Evolutionary conservation across 64 coral and sea anemone species (phyloP), one percentile per base, ranked within the genome.

Genomic region (Stichodactyla helianthus): DNA sequence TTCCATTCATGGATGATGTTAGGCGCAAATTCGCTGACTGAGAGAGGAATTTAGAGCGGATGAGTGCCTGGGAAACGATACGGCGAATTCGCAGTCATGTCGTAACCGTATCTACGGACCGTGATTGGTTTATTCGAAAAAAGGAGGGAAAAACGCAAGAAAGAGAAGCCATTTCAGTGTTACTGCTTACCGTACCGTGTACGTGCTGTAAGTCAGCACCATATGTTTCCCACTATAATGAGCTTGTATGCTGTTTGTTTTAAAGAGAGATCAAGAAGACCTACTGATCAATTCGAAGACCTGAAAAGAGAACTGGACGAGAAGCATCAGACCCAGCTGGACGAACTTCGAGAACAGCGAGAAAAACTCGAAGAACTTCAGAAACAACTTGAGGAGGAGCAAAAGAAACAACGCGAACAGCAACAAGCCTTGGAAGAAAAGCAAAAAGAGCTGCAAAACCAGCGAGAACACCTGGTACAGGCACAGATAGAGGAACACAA

Each of bases 401-500:
- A 89, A 50, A 90, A 92, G 44, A 78, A 89, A 20, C 91, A 93
- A 8, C 67, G 77, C 17, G 85, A 88, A 77, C 83, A 91, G 13
- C 82, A 91, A 52, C 85, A 95, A 82, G 84, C 89, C 6, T 51
- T 96, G 18, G 88, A 97, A 50, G 82, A 90, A 54, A 93, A 97
- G 65, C 90, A 89, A 35, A 79, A 87, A 25, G 82, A 94, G 52
- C 57, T 94, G 0, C 84, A 90, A 60, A 86, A 99, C 2, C 81
- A 99, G 7, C 93, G 90, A 44, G 87, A 93, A 20, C 68, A 79
- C n/a, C 79, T 95, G 5, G 18, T 99, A 9, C 93, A 95, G 52
- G 62, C 55, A 59, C 93, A 94, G 64, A 90, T 99, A 20, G 90
- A 95, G 22, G 97, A 99, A 23, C 93, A 99, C 59, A 89, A 86